phyloP scores from a whole-genome alignment of 2,888 invertebrate species.

The Acrobasis consociella region DNA sequence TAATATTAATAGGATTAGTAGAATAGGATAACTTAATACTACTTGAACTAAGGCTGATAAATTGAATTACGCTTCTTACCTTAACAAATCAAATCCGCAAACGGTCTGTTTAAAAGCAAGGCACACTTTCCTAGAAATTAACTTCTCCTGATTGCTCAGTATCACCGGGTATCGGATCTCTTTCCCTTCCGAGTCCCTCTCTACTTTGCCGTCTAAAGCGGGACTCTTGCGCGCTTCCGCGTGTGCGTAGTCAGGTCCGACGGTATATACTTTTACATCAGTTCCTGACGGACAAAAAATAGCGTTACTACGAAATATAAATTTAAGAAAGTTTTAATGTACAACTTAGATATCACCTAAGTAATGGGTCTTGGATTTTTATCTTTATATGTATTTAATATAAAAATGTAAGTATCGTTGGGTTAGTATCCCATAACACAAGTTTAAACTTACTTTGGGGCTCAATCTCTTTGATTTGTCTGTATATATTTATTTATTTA shows the following conservation, averaged over 20 bases:
- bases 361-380: too few relatives aligned
- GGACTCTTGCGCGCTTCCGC: conserved; percentile 99
- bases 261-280: conserved; percentile 95
- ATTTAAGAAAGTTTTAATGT: too few relatives aligned
- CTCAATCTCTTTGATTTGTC: too few relatives aligned
- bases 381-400: too few relatives aligned
- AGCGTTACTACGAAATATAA: too few relatives aligned
- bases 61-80: conserved; percentile 66
- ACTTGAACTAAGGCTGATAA: background rate
- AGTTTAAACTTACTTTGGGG: too few relatives aligned
- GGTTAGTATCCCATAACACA: too few relatives aligned
- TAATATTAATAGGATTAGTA: too few relatives aligned
- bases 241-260: conserved; percentile 99
- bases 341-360: too few relatives aligned
- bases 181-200: conserved; percentile 98
- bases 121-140: conserved; percentile 98
- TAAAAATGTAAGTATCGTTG: too few relatives aligned
- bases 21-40: too few relatives aligned
- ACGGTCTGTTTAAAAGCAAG: conserved; percentile 98
- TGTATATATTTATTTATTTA: too few relatives aligned
- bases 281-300: conserved; percentile 75
- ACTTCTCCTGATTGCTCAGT: conserved; percentile 97
- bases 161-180: conserved; percentile 99
- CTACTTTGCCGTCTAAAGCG: conserved; percentile 98
- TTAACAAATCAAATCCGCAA: conserved; percentile 98